phyloP scores from a whole-genome alignment of 2,113 vertebrate genomes.

The Cynocephalus volans region DNA sequence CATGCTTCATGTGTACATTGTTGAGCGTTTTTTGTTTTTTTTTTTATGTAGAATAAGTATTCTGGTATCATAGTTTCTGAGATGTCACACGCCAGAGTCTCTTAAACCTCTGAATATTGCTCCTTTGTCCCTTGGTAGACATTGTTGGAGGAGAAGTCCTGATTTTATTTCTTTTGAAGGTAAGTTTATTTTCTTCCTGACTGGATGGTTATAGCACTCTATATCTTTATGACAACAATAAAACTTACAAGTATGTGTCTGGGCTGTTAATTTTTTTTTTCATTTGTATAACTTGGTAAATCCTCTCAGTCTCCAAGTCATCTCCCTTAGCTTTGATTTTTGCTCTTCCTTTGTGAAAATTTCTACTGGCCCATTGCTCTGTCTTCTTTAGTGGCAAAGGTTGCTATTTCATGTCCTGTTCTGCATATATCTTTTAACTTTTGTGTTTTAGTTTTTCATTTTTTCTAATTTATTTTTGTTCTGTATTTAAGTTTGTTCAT shows the following conservation, averaged over 20 bases:
- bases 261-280: not conserved
- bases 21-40: not conserved
- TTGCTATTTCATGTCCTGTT: not conserved
- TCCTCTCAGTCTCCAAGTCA: not conserved
- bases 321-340: not conserved
- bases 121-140: not conserved
- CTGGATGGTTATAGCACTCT: not conserved
- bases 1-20: not conserved
- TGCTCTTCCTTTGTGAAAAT: not conserved
- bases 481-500: not conserved
- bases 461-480: constrained; percentile 12
- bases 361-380: not conserved
- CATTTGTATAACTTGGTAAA: not conserved
- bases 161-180: constrained; percentile 6
- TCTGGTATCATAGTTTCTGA: not conserved
- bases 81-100: not conserved
- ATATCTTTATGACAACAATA: constrained; percentile 14
- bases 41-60: not conserved
- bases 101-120: not conserved
- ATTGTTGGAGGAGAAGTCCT: not conserved
- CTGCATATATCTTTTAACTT: not conserved
- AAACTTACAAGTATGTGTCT: not conserved
- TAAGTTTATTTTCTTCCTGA: not conserved
- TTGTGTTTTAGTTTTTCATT: not conserved
- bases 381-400: not conserved